Evolutionary conservation across 92 coral and sea anemone genomes (phyloP).

Genomic region (Galaxea fascicularis): DNA sequence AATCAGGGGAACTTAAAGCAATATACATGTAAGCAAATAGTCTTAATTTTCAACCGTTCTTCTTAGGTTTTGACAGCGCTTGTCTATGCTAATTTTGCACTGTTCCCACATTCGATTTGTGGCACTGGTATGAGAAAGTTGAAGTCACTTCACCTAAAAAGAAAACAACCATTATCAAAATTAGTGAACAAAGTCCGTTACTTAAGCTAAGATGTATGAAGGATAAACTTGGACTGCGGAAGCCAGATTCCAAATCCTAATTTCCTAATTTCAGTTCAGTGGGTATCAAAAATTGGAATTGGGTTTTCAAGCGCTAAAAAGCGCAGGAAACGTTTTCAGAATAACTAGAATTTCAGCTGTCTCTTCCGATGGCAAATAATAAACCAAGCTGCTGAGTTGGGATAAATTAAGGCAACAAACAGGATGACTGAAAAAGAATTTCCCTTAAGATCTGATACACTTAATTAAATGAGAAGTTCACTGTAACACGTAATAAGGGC

Average conservation of each 20-base stretch:
- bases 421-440: background rate
- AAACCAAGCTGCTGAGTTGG: background rate
- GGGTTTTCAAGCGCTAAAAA: background rate
- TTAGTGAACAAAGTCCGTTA: too few species aligned
- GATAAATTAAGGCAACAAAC: background rate
- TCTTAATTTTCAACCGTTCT: background rate
- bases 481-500: background rate
- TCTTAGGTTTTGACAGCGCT: background rate
- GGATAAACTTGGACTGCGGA: too few species aligned
- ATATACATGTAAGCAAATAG: constrained; percentile 4
- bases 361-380: background rate
- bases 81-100: constrained; percentile 2
- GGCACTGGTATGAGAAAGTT: constrained; percentile 1
- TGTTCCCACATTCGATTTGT: background rate
- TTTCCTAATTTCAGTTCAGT: too few species aligned
- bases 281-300: background rate
- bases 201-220: too few species aligned
- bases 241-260: too few species aligned
- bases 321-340: background rate
- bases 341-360: background rate
- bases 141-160: background rate
- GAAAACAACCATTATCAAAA: too few species aligned
- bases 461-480: background rate
- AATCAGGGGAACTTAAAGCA: too few species aligned
- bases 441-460: background rate